These are phyloP conservation scores for Drosophila cyrtoloma DNA, from an alignment of 2,888 invertebrate species.

Conservation along the genomic window DNA sequence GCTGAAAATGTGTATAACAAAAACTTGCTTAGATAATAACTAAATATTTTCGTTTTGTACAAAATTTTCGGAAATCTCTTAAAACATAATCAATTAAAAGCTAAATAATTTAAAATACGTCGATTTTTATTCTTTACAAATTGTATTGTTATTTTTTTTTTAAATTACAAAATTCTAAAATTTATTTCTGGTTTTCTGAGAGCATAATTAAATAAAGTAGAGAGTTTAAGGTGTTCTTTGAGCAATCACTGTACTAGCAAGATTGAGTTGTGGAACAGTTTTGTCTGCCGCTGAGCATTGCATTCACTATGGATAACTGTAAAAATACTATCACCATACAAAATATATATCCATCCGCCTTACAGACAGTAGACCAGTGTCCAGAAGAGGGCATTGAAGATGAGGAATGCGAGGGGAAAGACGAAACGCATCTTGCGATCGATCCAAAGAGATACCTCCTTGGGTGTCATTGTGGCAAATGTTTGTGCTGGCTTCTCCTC, in stretches of 20 bases:
- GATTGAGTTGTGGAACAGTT: constrained; percentile 34
- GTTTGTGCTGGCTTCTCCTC: constrained; percentile 64
- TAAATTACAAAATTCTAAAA: not conserved
- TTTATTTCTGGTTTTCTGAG: not conserved
- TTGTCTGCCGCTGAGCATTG: constrained; percentile 17
- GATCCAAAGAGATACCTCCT: constrained; percentile 95
- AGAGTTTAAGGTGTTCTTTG: not conserved
- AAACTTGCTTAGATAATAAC: not conserved
- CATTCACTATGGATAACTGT: constrained; percentile 1
- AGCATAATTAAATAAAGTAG: not conserved
- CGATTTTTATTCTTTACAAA: not conserved
- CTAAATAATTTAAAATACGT: not conserved
- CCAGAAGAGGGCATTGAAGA: constrained; percentile 93
- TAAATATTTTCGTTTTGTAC: not conserved
- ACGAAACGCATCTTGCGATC: constrained; percentile 90
- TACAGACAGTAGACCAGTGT: constrained; percentile 89
- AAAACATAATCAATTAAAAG: not conserved
- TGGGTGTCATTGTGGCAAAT: constrained; percentile 92
- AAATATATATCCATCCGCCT: not conserved
- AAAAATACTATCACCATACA: not conserved
- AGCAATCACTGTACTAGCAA: constrained; percentile 16
- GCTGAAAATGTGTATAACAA: not conserved
- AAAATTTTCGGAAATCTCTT: not conserved
- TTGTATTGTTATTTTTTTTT: not conserved
- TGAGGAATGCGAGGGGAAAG: constrained; percentile 91